Evolutionary conservation across 2,888 invertebrate genomes (phyloP).

Genomic region (Eupithecia pulchellata): DNA sequence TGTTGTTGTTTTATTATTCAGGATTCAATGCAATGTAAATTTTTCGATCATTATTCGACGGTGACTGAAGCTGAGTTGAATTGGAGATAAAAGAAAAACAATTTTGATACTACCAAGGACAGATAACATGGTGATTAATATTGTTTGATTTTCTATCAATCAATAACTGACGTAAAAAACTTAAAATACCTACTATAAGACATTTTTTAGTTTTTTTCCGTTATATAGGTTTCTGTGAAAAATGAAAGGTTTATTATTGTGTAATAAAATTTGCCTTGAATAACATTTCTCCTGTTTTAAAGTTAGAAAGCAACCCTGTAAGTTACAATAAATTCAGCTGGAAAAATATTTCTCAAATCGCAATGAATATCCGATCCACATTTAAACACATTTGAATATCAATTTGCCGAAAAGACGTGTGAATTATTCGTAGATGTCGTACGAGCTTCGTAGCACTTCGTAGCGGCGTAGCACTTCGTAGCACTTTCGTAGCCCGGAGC

Average conservation of each 20-base stretch:
- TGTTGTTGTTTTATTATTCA: not conserved
- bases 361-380: conserved; percentile 8
- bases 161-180: not conserved
- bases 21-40: not conserved
- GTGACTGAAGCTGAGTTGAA: not conserved
- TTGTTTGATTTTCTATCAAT: not conserved
- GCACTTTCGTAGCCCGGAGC: conserved; percentile 65
- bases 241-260: not conserved
- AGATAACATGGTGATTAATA: not conserved
- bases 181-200: not conserved
- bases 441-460: conserved; percentile 47
- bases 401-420: conserved; percentile 28
- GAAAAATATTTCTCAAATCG: not conserved
- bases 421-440: conserved; percentile 35
- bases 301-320: not conserved
- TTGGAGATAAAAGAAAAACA: not conserved
- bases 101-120: not conserved
- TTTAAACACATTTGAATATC: conserved; percentile 23
- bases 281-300: not conserved
- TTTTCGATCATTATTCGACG: not conserved
- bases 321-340: not conserved
- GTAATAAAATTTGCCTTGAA: not conserved
- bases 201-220: not conserved
- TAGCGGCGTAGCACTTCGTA: conserved; percentile 62
- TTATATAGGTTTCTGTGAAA: not conserved